A percentile compares a stretch with the other conserved stretches of the same genome.
Evolutionary conservation across 2,797 vertebrate genomes (phyloP).

Genomic region (Tympanoctomys barrerae): DNA sequence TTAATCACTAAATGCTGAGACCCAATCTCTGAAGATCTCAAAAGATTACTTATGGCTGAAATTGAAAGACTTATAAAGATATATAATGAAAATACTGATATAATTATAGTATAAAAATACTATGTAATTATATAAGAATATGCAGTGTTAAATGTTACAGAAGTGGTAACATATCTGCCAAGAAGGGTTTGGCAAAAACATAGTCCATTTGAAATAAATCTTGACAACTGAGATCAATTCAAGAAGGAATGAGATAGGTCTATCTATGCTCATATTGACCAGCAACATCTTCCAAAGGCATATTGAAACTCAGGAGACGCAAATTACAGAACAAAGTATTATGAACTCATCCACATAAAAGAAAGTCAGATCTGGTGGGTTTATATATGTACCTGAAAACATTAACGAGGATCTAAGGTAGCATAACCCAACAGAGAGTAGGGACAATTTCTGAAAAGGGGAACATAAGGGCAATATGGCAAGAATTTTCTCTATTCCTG

Average conservation of each 20-base stretch:
- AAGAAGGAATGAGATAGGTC: not conserved
- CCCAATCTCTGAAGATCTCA: not conserved
- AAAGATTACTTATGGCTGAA: not conserved
- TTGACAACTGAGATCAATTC: not conserved
- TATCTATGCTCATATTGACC: not conserved
- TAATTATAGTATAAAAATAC: not conserved
- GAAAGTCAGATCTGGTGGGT: not conserved
- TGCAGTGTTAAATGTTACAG: not conserved
- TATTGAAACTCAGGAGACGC: not conserved
- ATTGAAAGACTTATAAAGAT: not conserved
- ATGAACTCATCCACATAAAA: not conserved
- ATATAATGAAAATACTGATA: not conserved
- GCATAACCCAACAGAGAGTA: not conserved
- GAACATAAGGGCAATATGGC: not conserved
- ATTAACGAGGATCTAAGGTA: not conserved
- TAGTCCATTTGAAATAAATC: not conserved
- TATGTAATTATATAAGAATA: not conserved
- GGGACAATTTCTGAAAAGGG: not conserved
- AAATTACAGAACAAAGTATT: not conserved
- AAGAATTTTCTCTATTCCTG: not conserved
- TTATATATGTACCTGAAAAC: not conserved
- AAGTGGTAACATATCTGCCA: conserved; percentile 6
- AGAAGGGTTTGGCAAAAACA: conserved; percentile 2
- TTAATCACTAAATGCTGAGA: conserved; percentile 12
- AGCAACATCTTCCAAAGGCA: not conserved